A percentile compares a stretch with the other conserved stretches of the same genome.
phyloP scores from a whole-genome alignment of 2,888 invertebrate genomes.

The Allolobophora icterica region DNA sequence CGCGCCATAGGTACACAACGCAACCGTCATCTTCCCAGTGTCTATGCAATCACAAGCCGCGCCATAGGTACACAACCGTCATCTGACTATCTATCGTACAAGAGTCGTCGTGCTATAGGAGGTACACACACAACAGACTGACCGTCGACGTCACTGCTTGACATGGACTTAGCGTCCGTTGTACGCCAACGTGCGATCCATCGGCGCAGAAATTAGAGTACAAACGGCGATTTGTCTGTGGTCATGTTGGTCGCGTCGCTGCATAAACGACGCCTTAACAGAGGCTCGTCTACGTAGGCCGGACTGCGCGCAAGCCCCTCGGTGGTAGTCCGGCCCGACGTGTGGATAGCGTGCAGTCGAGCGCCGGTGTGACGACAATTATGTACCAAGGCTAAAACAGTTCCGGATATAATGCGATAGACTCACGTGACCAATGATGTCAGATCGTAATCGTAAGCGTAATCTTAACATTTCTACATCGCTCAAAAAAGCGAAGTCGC shows the following conservation, averaged over 20 bases:
- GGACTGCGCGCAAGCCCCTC: background rate
- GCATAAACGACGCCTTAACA: background rate
- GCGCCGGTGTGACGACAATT: background rate
- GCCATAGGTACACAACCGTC: background rate
- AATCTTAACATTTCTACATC: no score
- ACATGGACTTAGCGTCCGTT: background rate
- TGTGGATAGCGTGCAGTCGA: background rate
- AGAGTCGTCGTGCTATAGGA: background rate
- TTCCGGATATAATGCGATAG: background rate
- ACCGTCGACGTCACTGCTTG: background rate
- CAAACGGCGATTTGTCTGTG: slow-evolving; percentile 1
- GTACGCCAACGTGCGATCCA: background rate
- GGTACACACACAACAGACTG: background rate
- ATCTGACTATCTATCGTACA: no score
- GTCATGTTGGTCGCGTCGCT: background rate
- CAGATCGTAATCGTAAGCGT: no score
- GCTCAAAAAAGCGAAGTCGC: no score
- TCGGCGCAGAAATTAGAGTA: background rate
- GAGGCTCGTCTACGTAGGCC: background rate
- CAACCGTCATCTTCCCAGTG: no score
- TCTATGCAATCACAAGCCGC: background rate
- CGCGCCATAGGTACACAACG: no score
- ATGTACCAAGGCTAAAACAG: background rate
- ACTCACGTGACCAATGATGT: background rate
- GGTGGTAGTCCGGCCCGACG: background rate